Evolutionary conservation across 2,113 vertebrate genomes (phyloP).

Genomic region (Bagarius yarrelli): DNA sequence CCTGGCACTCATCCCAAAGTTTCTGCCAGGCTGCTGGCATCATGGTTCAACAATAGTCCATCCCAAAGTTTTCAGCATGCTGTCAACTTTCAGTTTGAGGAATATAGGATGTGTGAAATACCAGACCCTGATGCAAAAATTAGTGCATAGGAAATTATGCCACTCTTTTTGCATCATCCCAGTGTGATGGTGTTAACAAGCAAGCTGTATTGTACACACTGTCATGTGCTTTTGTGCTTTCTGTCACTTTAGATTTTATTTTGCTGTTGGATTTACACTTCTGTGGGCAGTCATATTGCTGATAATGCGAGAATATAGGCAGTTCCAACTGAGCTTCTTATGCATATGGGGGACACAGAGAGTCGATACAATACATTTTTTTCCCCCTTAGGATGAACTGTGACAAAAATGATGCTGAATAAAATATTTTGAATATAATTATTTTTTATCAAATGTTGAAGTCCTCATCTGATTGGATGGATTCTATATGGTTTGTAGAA

Average conservation of each 20-base stretch:
- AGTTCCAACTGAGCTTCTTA: not conserved
- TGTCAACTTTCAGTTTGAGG: conserved; percentile 56
- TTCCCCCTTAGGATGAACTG: no score
- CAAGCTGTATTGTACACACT: not conserved
- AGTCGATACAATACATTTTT: not conserved
- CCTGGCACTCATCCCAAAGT: not conserved
- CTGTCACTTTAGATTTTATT: not conserved
- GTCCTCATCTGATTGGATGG: no score
- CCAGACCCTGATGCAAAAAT: conserved; percentile 61
- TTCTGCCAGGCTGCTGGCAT: conserved; percentile 28
- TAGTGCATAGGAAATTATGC: conserved; percentile 49
- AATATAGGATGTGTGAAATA: conserved; percentile 67
- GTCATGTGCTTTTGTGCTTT: not conserved
- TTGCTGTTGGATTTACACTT: not conserved
- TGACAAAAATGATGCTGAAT: no score
- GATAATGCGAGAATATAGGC: not conserved
- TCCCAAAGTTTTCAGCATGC: conserved; percentile 54
- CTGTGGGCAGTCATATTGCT: not conserved
- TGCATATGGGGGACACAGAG: not conserved
- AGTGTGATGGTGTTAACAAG: not conserved
- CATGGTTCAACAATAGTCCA: conserved; percentile 35
- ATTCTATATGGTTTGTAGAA: no score
- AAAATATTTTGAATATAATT: no score
- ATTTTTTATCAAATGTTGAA: no score
- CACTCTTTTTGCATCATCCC: not conserved